Base-by-base conservation (phyloP, 2,113 vertebrate genomes). In the Pluvianellus socialis region DNA sequence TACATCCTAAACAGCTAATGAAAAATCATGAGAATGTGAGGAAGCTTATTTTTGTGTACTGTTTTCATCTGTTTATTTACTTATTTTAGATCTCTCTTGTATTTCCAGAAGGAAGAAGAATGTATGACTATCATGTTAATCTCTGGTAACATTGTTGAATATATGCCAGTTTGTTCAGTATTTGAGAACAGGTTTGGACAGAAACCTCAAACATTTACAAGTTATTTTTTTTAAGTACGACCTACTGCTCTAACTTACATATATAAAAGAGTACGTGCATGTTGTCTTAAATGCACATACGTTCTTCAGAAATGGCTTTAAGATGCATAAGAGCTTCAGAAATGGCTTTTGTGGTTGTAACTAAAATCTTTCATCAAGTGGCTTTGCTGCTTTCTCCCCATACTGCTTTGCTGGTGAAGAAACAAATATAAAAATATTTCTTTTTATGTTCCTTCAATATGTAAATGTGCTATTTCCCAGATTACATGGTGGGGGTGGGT, bases 261-360 rank as follows among this genome's bases (percentile, higher is more conserved):
- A 3, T 8, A 16, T 30, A 21, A 14, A 24, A 63, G 20, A n/a
- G 12, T 3, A 4, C 0, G 3, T 49, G 33, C 5, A 0, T 44
- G 14, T 62, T 45, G 14, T 77, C 40, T 77, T 7, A 66, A 59
- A 62, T 50, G 10, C 21, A 18, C 7, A 18, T 4, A 1, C 4
- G 0, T 40, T 56, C 20, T 62, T 83, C 27, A 79, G 47, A 73
- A 73, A 58, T 44, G 5, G 6, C 23, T 50, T 67, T 56, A n/a
- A 32, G 35, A 56, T 68, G 7, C 2, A 0, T 40, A 45, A 70
- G 6, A 68, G 12, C 42, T 74, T 86, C 66, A 38, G 40, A 61
- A 61, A 81, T 53, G 30, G 12, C 53, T 79, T 77, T 19, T 58
- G 38, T 4, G 27, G 3, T 38, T 42, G 4, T 2, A 50, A 33